Evolutionary conservation across 2,113 vertebrate genomes (phyloP), one percentile per base, ranked within the genome.

Genomic region (Pseudolaguvia tuberculata): DNA sequence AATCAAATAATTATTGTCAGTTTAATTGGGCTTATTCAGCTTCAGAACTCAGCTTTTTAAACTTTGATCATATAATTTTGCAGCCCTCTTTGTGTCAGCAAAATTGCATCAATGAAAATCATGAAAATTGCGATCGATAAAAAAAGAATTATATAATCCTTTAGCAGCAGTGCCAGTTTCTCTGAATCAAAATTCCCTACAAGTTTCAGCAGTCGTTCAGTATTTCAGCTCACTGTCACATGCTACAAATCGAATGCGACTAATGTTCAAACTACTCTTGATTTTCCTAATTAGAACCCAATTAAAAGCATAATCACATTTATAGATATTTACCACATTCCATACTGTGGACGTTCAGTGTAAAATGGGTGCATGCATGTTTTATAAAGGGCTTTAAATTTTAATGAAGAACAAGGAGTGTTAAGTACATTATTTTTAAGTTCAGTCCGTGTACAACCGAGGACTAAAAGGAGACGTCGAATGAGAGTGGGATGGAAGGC

Each of bases 321-420:
- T 79, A 80, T 79, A 74, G 81, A 84, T 81, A 79, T 85, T 86
- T 82, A 74, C 69, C 67, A 82, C 85, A 81, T 73, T 71, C 73
- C 21, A 39, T 84, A 87, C 86, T 83, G 82, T 77, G 81, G 73
- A 80, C 83, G 85, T 81, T 83, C 87, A 83, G 86, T 85, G 79
- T 82, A 80, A 87, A 89, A 88, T 88, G 83, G 85, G 78, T 51
- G 48, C 62, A 42, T 86, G 72, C 88, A 86, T 89, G 83, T 87
- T 87, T 87, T 83, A 88, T 87, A 31, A 70, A 73, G 27, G 75
- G 80, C 31, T 75, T 81, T 42, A 84, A 85, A 84, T 73, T 80
- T 86, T 87, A 83, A 84, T 78, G 27, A 74, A 73, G 61, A 86
- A 83, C 80, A 83, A 79, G 57, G 72, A 29, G 70, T 81, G 74